Percentiles rank a stretch among this genome's conserved stretches.
Evolutionary conservation across 2,113 vertebrate species (phyloP).

Genomic region (Australoheros scitulus): DNA sequence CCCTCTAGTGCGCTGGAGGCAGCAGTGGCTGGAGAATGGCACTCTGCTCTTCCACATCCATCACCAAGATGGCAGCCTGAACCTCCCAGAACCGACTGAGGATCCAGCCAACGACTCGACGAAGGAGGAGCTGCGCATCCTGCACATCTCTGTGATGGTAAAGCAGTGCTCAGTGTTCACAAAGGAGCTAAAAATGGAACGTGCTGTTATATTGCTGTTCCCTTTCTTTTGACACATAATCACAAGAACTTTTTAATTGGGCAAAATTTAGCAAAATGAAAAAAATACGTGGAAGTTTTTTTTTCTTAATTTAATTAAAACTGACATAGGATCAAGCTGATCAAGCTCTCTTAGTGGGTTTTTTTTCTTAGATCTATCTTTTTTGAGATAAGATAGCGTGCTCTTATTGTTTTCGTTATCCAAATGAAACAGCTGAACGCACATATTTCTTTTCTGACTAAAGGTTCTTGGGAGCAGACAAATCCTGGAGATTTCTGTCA

Average conservation of each 20-base stretch:
- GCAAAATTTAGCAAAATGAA: conserved; percentile 8
- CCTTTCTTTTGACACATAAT: neutral
- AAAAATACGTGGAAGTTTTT: neutral
- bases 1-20: conserved; percentile 95
- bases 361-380: neutral
- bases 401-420: conserved; percentile 11
- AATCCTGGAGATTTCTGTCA: conserved; percentile 33
- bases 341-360: fast-evolving
- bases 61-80: conserved; percentile 92
- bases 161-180: neutral
- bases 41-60: conserved; percentile 98
- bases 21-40: conserved; percentile 98
- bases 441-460: neutral
- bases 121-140: conserved; percentile 94
- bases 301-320: neutral
- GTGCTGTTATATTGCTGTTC: neutral
- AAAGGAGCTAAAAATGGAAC: conserved; percentile 1
- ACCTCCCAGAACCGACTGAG: conserved; percentile 87
- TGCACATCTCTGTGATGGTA: conserved; percentile 99
- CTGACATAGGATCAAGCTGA: neutral
- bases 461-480: conserved; percentile 11
- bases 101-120: conserved; percentile 89
- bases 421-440: conserved; percentile 15
- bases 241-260: conserved; percentile 26
- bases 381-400: conserved; percentile 2